Conservation (phyloP, 2,113 vertebrate species). For the Oceanites oceanicus region DNA sequence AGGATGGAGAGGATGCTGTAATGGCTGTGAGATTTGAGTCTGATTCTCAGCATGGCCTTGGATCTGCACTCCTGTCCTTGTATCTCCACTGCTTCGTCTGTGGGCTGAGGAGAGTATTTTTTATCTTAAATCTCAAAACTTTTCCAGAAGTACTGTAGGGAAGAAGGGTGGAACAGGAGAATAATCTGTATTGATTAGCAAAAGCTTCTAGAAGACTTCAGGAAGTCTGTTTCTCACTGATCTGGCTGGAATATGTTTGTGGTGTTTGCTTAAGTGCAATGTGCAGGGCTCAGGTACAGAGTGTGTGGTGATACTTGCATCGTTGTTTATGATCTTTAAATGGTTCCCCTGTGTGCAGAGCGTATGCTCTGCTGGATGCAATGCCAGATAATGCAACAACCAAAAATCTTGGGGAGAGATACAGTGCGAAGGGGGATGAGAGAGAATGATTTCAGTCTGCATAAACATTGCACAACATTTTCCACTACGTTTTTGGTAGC, state of each 20-base stretch:
- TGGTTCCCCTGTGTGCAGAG: background rate
- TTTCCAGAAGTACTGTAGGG: background rate
- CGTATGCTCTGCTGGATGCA: background rate
- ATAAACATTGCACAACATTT: background rate
- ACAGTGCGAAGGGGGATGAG: background rate
- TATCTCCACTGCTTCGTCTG: background rate
- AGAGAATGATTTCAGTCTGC: background rate
- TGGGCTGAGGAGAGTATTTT: background rate
- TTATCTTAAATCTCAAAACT: background rate
- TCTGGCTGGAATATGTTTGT: background rate
- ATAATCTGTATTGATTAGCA: background rate
- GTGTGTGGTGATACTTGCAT: rapidly evolving
- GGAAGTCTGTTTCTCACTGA: background rate
- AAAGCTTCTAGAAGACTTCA: background rate
- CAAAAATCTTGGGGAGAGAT: background rate
- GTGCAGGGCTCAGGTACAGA: background rate
- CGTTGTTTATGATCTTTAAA: background rate
- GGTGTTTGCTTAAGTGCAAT: background rate
- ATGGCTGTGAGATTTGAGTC: too few species aligned
- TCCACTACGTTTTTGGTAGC: background rate
- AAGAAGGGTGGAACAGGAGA: background rate
- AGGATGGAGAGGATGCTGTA: background rate
- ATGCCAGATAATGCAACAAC: background rate
- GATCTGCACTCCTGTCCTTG: background rate
- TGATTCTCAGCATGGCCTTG: background rate